Evolutionary conservation across 1,140 invertebrate species (phyloP).

Genomic region (Parapsyche elsis): DNA sequence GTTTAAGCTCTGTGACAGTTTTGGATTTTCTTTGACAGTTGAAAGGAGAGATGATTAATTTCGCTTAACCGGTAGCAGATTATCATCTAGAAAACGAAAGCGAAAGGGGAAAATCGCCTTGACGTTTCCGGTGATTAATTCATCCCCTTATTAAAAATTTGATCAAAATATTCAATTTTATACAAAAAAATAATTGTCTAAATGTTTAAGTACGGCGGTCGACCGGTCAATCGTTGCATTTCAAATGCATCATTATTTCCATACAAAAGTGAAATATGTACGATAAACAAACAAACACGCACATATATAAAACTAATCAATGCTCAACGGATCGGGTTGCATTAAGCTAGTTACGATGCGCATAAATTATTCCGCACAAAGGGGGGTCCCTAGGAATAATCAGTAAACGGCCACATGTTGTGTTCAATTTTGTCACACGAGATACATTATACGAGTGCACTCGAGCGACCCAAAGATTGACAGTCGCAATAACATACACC

Average conservation of each 20-base stretch:
- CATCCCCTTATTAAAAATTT: conserved; percentile 31
- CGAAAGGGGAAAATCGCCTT: conserved; percentile 42
- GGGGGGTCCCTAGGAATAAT: conserved; percentile 50
- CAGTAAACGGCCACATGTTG: conserved; percentile 54
- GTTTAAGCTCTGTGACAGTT: conserved; percentile 51
- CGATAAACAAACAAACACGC: background rate
- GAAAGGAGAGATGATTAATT: conserved; percentile 54
- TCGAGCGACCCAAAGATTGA: conserved; percentile 14
- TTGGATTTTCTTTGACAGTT: conserved; percentile 52
- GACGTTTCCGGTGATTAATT: conserved; percentile 43
- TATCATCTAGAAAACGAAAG: conserved; percentile 40
- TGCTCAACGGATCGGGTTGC: conserved; percentile 37
- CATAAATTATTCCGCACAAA: conserved; percentile 53
- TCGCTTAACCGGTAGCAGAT: conserved; percentile 52
- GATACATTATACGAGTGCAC: background rate
- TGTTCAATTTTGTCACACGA: conserved; percentile 49
- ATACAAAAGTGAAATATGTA: background rate
- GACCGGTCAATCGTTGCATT: background rate
- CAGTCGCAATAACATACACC: background rate
- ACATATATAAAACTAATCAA: conserved; percentile 48
- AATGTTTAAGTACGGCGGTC: too few relatives aligned
- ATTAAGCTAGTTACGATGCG: conserved; percentile 49
- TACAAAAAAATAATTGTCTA: too few relatives aligned
- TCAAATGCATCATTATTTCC: background rate
- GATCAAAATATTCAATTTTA: background rate